phyloP scores from a whole-genome alignment of 2,113 vertebrate genomes.

The Oreochromis spilurus region DNA sequence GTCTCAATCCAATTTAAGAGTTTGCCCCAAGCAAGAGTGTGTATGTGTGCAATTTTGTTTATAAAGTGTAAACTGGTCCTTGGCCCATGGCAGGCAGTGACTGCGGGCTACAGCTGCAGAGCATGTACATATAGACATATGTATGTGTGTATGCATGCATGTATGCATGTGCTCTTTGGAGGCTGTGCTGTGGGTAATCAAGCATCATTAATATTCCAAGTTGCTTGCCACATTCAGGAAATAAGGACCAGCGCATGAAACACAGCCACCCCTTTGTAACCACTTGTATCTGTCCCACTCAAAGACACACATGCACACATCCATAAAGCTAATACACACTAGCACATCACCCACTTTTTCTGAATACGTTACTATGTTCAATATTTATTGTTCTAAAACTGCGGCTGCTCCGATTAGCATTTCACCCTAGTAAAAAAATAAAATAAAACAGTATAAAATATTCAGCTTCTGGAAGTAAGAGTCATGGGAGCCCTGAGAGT shows the following conservation, averaged over 20 bases:
- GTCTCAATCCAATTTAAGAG: conserved; percentile 58
- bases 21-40: conserved; percentile 26
- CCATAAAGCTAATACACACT: not conserved
- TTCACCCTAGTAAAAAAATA: not conserved
- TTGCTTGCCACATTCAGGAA: conserved; percentile 70
- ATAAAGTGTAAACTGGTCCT: conserved; percentile 46
- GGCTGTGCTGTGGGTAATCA: conserved; percentile 20
- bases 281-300: conserved; percentile 2
- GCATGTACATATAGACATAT: not conserved
- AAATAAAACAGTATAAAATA: conserved; percentile 31
- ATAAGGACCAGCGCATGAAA: conserved; percentile 68
- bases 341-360: not conserved
- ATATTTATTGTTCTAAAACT: conserved; percentile 49
- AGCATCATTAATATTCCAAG: conserved; percentile 71
- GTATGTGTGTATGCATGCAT: not conserved
- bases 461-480: conserved; percentile 39
- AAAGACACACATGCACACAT: not conserved
- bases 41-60: conserved; percentile 49
- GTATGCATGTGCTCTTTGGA: not conserved
- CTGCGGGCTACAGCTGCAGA: not conserved
- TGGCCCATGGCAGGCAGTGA: conserved; percentile 21
- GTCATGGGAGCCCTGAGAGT: conserved; percentile 50
- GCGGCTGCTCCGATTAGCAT: conserved; percentile 39
- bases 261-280: conserved; percentile 63
- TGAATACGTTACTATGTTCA: conserved; percentile 12